Evolutionary conservation across 2,888 invertebrate species (phyloP), one percentile per base, ranked within the genome.

Genomic region (Limnephilus auricula): DNA sequence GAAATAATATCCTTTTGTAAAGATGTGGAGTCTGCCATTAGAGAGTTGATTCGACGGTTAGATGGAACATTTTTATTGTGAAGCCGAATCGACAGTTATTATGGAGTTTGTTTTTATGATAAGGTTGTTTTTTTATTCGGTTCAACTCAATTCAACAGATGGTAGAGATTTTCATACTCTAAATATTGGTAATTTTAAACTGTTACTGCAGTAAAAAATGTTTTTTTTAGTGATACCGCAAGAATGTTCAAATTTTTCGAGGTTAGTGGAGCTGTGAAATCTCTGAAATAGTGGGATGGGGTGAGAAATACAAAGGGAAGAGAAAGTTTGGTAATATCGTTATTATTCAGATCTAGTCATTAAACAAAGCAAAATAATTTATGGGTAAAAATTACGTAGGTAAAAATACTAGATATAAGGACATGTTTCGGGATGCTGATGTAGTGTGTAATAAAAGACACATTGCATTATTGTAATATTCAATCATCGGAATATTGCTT

Each of bases 1-100:
- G 82, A 37, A 82, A 4, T 82, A 18, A 82, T 34, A 82, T 34
- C 82, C 84, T 87, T 80, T 65, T 65, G 25, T 65, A 65, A 65
- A n/a, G 65, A 65, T n/a, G 65, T 65, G 65, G 50, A 65, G 65
- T 9, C 65, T 65, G 25, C 25, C 18, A 18, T 25, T 65, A n/a
- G 65, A 9, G 65, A n/a, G 25, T 65, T 65, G 10, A 5, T 25
- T 65, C 6, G 65, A 65, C 65, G 9, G 25, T 9, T 25, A 65
- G 5, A n/a, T 65, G 65, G 25, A 25, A 65, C 65, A 65, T 65
- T 65, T 50, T 65, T n/a, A 65, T 65, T 65, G 25, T 65, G 10
- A 6, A 65, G 4, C 25, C n/a, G 65, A 65, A 65, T 65, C 65
- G n/a, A 25, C 25, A 65, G n/a, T 65, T 25, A 65, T 4, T n/a